Evolutionary conservation across 2,797 vertebrate species (phyloP).

Genomic region (Malacoctenus gilli): DNA sequence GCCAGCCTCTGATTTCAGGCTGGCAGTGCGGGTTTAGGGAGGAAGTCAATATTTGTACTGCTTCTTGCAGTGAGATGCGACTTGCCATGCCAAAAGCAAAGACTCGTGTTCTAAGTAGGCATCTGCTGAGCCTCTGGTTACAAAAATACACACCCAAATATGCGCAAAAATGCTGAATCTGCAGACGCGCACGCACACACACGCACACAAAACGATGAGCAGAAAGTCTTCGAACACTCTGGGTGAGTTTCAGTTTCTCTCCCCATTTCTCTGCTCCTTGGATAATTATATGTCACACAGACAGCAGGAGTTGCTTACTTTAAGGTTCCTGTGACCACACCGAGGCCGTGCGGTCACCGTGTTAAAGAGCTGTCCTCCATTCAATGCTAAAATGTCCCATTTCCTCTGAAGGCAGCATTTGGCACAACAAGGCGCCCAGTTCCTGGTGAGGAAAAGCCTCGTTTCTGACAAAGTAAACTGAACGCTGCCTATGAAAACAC

Average conservation of each 20-base stretch:
- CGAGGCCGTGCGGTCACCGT: slow-evolving; percentile 17
- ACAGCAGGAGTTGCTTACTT: slow-evolving; percentile 43
- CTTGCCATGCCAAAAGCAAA: slow-evolving; percentile 53
- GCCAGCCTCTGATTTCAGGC: slow-evolving; percentile 64
- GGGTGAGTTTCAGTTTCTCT: neutral
- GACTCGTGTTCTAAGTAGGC: slow-evolving; percentile 47
- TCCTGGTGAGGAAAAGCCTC: slow-evolving; percentile 52
- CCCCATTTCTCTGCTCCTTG: slow-evolving; percentile 12
- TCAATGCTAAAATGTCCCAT: slow-evolving; percentile 40
- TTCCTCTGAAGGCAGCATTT: slow-evolving; percentile 29
- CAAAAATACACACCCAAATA: slow-evolving; percentile 31
- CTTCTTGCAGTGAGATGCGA: slow-evolving; percentile 73
- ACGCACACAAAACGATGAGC: neutral
- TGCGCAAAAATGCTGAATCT: slow-evolving; percentile 27
- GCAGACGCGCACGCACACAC: neutral
- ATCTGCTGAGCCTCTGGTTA: slow-evolving; percentile 23
- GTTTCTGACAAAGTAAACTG: slow-evolving; percentile 55
- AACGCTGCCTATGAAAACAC: slow-evolving; percentile 50
- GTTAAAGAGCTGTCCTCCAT: slow-evolving; percentile 32
- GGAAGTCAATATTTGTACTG: slow-evolving; percentile 82
- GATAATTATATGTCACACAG: slow-evolving; percentile 37
- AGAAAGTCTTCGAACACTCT: slow-evolving; percentile 7
- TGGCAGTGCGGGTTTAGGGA: slow-evolving; percentile 56
- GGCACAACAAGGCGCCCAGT: slow-evolving; percentile 29
- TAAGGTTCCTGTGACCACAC: slow-evolving; percentile 44